phyloP scores from a whole-genome alignment of 2,113 vertebrate genomes.

The Mesocricetus auratus region DNA sequence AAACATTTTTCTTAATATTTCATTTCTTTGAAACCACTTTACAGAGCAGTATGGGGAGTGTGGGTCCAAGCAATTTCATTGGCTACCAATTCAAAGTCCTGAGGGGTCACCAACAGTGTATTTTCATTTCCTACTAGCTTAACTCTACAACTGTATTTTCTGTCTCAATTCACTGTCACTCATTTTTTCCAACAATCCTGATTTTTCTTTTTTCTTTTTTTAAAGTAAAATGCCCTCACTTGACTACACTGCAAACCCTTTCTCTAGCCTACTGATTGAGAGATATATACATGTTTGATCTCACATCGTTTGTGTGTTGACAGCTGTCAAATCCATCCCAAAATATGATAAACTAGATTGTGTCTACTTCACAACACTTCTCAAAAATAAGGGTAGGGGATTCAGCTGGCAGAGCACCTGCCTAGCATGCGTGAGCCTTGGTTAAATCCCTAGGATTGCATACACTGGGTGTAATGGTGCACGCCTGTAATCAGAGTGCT shows the following conservation, averaged over 20 bases:
- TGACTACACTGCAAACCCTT: slow-evolving; percentile 33
- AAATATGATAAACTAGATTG: slow-evolving; percentile 23
- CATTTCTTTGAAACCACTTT: slow-evolving; percentile 15
- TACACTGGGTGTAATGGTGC: not conserved
- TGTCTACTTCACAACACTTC: slow-evolving; percentile 43
- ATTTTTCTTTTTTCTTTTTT: slow-evolving; percentile 37
- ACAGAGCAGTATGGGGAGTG: not conserved
- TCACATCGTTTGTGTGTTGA: not conserved
- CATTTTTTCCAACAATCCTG: not conserved
- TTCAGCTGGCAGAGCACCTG: not conserved
- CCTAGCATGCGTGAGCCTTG: not conserved
- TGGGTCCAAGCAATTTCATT: not conserved
- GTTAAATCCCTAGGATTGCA: not conserved
- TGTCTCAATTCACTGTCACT: slow-evolving; percentile 2
- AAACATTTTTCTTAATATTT: slow-evolving; percentile 2
- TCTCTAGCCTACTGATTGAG: not conserved
- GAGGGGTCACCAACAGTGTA: not conserved
- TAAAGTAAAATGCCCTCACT: slow-evolving; percentile 26
- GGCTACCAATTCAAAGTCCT: slow-evolving; percentile 5
- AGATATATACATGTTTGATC: not conserved
- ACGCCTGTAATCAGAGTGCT: not conserved
- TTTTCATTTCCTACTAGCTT: slow-evolving; percentile 33
- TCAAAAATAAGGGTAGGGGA: not conserved
- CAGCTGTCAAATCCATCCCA: slow-evolving; percentile 25
- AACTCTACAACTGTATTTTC: slow-evolving; percentile 25